phyloP scores from a whole-genome alignment of 2,113 vertebrate species.

The Phalacrocorax pelagicus region DNA sequence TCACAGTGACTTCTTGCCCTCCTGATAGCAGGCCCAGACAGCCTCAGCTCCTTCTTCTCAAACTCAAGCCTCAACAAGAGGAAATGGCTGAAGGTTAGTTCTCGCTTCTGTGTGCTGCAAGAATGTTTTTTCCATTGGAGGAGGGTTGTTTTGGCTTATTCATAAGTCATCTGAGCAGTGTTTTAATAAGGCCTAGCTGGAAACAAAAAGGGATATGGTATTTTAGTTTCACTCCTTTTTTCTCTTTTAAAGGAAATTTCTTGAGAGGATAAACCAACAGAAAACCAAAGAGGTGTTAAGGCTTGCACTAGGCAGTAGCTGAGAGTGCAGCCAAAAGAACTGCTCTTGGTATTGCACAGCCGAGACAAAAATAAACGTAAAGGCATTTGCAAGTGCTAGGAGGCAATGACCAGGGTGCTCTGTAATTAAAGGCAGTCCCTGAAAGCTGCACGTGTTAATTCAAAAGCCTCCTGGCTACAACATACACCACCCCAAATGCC shows the following conservation, averaged over 20 bases:
- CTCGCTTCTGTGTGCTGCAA: not conserved
- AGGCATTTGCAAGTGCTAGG: constrained; percentile 32
- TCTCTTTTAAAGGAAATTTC: constrained; percentile 41
- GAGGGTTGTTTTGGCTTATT: constrained; percentile 9
- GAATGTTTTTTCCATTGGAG: not conserved
- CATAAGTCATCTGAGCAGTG: not conserved
- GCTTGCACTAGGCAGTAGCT: constrained; percentile 3
- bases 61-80: not conserved
- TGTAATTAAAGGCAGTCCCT: constrained; percentile 64
- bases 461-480: constrained; percentile 55
- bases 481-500: constrained; percentile 22
- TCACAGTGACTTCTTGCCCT: not conserved
- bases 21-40: not conserved
- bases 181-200: constrained; percentile 40
- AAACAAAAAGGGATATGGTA: constrained; percentile 1
- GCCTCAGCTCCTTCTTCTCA: not conserved
- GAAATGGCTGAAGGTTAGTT: constrained; percentile 21
- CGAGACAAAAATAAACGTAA: constrained; percentile 21
- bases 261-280: constrained; percentile 1
- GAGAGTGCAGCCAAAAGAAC: constrained; percentile 6
- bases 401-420: constrained; percentile 47
- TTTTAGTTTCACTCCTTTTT: constrained; percentile 7
- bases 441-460: constrained; percentile 44
- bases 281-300: not conserved
- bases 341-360: constrained; percentile 13